Evolutionary conservation across 2,797 vertebrate species (phyloP).

Genomic region (Gambelia wislizenii): DNA sequence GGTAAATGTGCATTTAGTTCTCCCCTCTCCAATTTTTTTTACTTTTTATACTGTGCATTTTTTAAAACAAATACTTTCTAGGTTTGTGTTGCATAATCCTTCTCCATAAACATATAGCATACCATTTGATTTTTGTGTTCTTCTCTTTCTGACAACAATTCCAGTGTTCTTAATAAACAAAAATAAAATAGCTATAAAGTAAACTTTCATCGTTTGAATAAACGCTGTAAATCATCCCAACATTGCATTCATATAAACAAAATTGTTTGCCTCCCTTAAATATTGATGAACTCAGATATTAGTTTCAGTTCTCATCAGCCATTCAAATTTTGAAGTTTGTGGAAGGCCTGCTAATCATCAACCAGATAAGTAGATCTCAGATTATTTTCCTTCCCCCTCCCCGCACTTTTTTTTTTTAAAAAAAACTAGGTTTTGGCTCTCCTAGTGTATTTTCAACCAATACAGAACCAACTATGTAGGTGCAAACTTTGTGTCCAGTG

Average conservation of each 20-base stretch:
- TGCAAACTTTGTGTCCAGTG: neutral
- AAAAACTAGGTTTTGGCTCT: neutral
- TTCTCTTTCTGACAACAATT: constrained; percentile 6
- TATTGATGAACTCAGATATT: neutral
- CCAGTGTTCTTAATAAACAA: constrained; percentile 1
- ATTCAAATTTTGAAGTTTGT: too few species aligned
- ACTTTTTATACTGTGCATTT: neutral
- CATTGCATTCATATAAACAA: neutral
- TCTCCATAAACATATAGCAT: neutral
- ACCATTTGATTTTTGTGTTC: neutral
- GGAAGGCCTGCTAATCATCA: neutral
- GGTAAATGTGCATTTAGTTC: neutral
- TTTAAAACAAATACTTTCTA: neutral
- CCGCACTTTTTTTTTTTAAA: neutral
- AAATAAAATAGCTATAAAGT: neutral
- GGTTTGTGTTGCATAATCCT: neutral
- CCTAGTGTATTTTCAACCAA: neutral
- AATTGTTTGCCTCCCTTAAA: neutral
- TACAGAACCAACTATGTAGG: neutral
- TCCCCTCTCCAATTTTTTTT: neutral
- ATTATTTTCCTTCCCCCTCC: neutral
- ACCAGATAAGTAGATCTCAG: neutral
- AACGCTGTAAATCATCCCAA: neutral
- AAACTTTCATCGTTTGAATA: neutral
- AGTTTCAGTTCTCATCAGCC: neutral